Conservation (phyloP, 2,797 vertebrate genomes). For the Emydoidea blandingii region DNA sequence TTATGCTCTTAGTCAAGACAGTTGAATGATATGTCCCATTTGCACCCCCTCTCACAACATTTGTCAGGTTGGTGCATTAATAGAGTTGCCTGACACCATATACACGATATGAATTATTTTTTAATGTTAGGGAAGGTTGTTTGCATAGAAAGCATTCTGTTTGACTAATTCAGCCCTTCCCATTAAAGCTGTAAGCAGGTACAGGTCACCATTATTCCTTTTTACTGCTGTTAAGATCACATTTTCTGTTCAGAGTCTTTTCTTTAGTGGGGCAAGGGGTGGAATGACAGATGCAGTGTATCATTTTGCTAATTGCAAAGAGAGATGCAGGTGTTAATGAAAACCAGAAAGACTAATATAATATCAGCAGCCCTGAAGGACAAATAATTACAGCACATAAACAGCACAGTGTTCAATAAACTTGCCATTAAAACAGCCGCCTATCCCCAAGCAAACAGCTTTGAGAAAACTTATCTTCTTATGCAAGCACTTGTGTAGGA, state of each 20-base stretch:
- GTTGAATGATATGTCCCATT: constrained; percentile 62
- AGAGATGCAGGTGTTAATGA: constrained; percentile 43
- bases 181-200: constrained; percentile 57
- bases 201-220: constrained; percentile 30
- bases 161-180: constrained; percentile 42
- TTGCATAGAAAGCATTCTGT: constrained; percentile 28
- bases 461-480: constrained; percentile 60
- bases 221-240: constrained; percentile 29
- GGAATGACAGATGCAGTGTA: constrained; percentile 25
- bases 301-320: constrained; percentile 52
- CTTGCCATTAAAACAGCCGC: constrained; percentile 26
- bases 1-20: constrained; percentile 62
- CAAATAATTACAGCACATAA: constrained; percentile 68
- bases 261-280: constrained; percentile 28
- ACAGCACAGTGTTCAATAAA: constrained; percentile 53
- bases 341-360: constrained; percentile 43
- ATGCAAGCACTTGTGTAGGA: constrained; percentile 41
- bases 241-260: constrained; percentile 25
- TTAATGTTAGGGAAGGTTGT: constrained; percentile 49
- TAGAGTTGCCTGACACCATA: constrained; percentile 30
- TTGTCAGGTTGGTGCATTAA: constrained; percentile 58
- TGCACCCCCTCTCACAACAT: constrained; percentile 63
- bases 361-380: constrained; percentile 26
- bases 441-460: constrained; percentile 44
- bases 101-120: constrained; percentile 65